A percentile compares a stretch with the other conserved stretches of the same genome.
Evolutionary conservation across 2,888 invertebrate species (phyloP).

Genomic region (Agonum fuliginosum): DNA sequence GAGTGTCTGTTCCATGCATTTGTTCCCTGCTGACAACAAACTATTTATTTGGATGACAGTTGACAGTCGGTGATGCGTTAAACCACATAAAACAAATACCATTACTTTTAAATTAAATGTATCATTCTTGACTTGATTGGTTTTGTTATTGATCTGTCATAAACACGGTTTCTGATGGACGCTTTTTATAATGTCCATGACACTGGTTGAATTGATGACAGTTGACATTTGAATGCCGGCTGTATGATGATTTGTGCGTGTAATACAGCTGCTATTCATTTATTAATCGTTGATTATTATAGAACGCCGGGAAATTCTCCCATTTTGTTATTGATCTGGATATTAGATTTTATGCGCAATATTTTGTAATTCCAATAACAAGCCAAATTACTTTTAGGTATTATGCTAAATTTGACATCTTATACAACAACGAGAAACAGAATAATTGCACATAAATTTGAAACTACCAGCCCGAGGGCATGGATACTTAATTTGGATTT

Average conservation of each 20-base stretch:
- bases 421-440: neutral
- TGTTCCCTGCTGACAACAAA: neutral
- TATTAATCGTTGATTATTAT: neutral
- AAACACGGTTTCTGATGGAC: neutral
- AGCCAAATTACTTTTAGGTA: neutral
- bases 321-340: constrained; percentile 16
- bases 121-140: constrained; percentile 9
- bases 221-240: neutral
- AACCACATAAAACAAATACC: no score
- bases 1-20: neutral
- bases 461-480: no score
- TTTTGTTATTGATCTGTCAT: constrained; percentile 24
- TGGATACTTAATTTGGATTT: no score
- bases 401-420: neutral
- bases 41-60: neutral
- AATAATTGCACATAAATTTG: no score
- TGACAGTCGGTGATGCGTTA: neutral
- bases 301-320: neutral
- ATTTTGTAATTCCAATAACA: neutral
- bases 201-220: constrained; percentile 4
- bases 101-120: constrained; percentile 23
- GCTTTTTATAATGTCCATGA: neutral
- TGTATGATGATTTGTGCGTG: neutral
- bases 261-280: neutral
- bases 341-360: constrained; percentile 38